A percentile compares a stretch with the other conserved stretches of the same genome.
phyloP scores from a whole-genome alignment of 1,140 invertebrate genomes.

The Microplitis mediator region DNA sequence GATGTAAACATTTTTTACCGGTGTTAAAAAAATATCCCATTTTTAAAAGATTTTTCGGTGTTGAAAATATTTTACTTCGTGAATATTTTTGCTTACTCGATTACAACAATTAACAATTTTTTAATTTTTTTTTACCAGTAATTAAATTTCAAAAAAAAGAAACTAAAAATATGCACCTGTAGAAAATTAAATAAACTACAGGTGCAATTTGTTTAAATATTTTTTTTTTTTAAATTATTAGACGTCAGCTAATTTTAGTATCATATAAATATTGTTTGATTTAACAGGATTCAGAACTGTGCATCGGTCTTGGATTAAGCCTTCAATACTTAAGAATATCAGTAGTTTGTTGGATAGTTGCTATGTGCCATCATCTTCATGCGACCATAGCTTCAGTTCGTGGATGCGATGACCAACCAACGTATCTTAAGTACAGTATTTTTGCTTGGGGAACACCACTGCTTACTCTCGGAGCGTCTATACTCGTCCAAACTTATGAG shows the following conservation, averaged over 20 bases:
- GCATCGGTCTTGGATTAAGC: conserved; percentile 67
- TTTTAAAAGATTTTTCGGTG: no score
- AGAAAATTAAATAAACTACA: no score
- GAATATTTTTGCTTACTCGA: no score
- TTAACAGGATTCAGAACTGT: conserved; percentile 69
- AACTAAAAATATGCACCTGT: no score
- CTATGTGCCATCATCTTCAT: conserved; percentile 68
- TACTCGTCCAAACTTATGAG: conserved; percentile 50
- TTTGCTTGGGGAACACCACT: conserved; percentile 62
- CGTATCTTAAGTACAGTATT: conserved; percentile 61
- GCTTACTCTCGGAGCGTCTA: conserved; percentile 49
- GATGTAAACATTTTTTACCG: no score
- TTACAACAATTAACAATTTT: no score
- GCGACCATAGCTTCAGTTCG: conserved; percentile 57
- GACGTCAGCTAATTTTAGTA: not conserved
- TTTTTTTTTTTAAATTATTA: no score
- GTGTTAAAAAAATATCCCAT: no score
- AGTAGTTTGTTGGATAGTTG: conserved; percentile 68
- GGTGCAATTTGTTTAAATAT: no score
- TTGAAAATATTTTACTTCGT: no score
- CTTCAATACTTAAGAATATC: conserved; percentile 68
- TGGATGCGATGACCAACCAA: conserved; percentile 54
- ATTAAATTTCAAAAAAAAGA: no score
- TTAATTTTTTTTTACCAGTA: no score
- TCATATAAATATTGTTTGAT: conserved; percentile 9